A percentile compares a stretch with the other conserved stretches of the same genome.
Conservation (phyloP, 2,888 invertebrate species). For the Tetramorium bicarinatum region DNA sequence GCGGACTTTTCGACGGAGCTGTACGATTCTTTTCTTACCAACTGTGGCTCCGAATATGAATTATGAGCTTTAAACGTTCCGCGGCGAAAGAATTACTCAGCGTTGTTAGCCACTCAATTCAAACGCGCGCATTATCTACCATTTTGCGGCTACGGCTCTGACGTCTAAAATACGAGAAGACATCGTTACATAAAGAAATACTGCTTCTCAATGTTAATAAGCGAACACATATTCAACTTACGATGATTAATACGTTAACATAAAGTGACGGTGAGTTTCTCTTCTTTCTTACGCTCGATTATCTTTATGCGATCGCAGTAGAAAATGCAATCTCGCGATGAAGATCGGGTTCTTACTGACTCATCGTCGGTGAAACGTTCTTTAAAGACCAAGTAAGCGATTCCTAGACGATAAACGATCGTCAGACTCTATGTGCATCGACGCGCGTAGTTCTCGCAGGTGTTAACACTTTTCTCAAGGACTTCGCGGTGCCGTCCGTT, state of each 20-base stretch:
- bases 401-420: constrained; percentile 45
- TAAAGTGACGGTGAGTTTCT: constrained; percentile 49
- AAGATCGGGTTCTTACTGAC: constrained; percentile 48
- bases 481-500: constrained; percentile 30
- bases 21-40: background rate
- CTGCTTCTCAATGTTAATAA: constrained; percentile 23
- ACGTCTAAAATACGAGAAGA: background rate
- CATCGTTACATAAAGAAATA: constrained; percentile 33
- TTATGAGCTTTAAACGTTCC: constrained; percentile 3
- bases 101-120: constrained; percentile 1
- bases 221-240: constrained; percentile 4
- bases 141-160: constrained; percentile 14
- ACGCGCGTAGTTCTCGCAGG: constrained; percentile 42
- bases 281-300: constrained; percentile 43
- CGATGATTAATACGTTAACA: constrained; percentile 52
- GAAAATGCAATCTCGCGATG: constrained; percentile 47
- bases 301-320: constrained; percentile 37
- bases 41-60: background rate
- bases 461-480: constrained; percentile 53
- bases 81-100: constrained; percentile 23
- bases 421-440: constrained; percentile 20
- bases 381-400: constrained; percentile 45
- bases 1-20: background rate
- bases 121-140: constrained; percentile 11
- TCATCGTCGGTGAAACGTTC: constrained; percentile 57